phyloP scores from a whole-genome alignment of 2,888 invertebrate genomes.

The Catocala nupta region DNA sequence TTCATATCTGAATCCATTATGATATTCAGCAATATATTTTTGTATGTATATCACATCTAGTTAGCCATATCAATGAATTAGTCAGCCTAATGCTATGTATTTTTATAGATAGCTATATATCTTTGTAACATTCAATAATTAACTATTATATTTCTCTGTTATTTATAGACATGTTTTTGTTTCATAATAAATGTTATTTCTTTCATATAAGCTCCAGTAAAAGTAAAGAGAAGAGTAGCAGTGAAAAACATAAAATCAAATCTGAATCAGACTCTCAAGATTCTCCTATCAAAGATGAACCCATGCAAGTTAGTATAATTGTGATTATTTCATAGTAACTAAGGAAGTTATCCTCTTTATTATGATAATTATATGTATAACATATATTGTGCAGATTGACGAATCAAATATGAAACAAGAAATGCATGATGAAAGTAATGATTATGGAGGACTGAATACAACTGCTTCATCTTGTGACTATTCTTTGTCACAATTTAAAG shows the following conservation, averaged over 20 bases:
- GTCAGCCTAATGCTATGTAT: too few species aligned
- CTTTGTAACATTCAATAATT: too few species aligned
- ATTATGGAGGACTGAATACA: conserved; percentile 79
- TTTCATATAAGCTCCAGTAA: conserved; percentile 68
- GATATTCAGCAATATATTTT: too few species aligned
- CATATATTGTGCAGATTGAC: conserved; percentile 62
- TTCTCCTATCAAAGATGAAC: conserved; percentile 77
- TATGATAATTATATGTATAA: too few species aligned
- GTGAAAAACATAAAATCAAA: conserved; percentile 73
- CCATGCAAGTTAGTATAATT: conserved; percentile 67
- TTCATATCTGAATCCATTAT: too few species aligned
- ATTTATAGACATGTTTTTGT: background rate
- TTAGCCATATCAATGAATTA: too few species aligned
- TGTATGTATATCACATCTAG: too few species aligned
- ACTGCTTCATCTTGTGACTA: conserved; percentile 91
- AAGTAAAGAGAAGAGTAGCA: conserved; percentile 72
- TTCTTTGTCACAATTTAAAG: conserved; percentile 90
- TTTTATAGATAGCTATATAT: too few species aligned
- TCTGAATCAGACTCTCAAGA: conserved; percentile 64
- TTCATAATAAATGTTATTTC: background rate
- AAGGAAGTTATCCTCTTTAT: too few species aligned
- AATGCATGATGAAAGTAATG: conserved; percentile 80
- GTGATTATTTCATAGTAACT: background rate
- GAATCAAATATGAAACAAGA: conserved; percentile 76
- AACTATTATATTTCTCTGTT: too few species aligned